phyloP scores from a whole-genome alignment of 2,888 invertebrate species.

The Drosophila fungiperda region DNA sequence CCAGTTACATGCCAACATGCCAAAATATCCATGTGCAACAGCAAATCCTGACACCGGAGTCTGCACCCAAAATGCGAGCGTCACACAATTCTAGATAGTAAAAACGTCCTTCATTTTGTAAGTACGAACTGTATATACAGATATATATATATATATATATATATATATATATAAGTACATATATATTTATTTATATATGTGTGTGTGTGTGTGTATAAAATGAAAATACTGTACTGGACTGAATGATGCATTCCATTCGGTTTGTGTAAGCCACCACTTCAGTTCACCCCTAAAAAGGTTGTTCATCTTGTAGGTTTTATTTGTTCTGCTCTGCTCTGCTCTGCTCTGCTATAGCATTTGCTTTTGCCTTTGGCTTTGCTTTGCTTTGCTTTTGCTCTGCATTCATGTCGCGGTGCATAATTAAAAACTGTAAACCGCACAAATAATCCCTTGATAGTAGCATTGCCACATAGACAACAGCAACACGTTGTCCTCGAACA shows the following conservation, averaged over 20 bases:
- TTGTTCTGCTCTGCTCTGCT: slow-evolving; percentile 24
- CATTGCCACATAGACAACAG: slow-evolving; percentile 40
- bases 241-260: slow-evolving; percentile 54
- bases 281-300: slow-evolving; percentile 68
- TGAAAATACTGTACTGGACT: slow-evolving; percentile 8
- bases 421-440: slow-evolving; percentile 80
- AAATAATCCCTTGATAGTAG: slow-evolving; percentile 79
- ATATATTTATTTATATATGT: neutral
- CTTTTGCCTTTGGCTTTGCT: neutral
- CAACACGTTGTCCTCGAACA: slow-evolving; percentile 43
- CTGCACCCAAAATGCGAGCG: slow-evolving; percentile 1
- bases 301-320: slow-evolving; percentile 48
- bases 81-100: slow-evolving; percentile 24
- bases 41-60: slow-evolving; percentile 2
- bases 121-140: slow-evolving; percentile 6
- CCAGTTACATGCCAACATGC: neutral
- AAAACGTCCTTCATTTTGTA: slow-evolving; percentile 59
- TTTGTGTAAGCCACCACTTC: slow-evolving; percentile 64
- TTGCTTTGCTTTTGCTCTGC: slow-evolving; percentile 13
- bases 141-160: neutral
- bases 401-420: slow-evolving; percentile 77
- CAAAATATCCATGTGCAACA: slow-evolving; percentile 3
- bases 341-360: slow-evolving; percentile 10
- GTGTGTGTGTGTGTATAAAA: slow-evolving; percentile 3
- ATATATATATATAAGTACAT: slow-evolving; percentile 5